Evolutionary conservation across 2,888 invertebrate species (phyloP).

Genomic region (Thera britannica): DNA sequence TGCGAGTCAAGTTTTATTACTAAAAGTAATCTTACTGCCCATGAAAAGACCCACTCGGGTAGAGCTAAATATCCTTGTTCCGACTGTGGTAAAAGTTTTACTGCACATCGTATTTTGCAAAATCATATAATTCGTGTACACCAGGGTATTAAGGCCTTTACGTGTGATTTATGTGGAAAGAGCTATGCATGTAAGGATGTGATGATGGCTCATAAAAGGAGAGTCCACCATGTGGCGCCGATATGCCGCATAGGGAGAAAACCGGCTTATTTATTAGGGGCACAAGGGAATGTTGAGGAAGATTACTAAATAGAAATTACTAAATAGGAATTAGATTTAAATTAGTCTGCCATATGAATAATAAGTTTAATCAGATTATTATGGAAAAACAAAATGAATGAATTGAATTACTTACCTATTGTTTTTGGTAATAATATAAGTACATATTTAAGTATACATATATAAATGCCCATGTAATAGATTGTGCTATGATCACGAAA

Average conservation of each 20-base stretch:
- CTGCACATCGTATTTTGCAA: slow-evolving; percentile 42
- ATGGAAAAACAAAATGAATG: too few species aligned
- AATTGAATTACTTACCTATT: too few species aligned
- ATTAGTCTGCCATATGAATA: too few species aligned
- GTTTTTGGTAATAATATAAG: too few species aligned
- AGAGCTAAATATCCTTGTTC: slow-evolving; percentile 41
- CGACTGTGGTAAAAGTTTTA: slow-evolving; percentile 45
- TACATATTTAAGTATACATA: too few species aligned
- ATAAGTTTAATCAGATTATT: too few species aligned
- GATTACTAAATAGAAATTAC: background rate
- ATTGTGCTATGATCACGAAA: too few species aligned
- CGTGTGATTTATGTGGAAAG: slow-evolving; percentile 56
- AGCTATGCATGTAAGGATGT: slow-evolving; percentile 49
- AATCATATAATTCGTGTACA: slow-evolving; percentile 48
- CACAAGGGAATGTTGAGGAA: slow-evolving; percentile 2
- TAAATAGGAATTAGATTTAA: too few species aligned
- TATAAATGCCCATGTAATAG: too few species aligned
- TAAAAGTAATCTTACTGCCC: slow-evolving; percentile 57
- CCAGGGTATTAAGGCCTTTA: slow-evolving; percentile 43
- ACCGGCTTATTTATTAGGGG: slow-evolving; percentile 16
- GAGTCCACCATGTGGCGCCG: slow-evolving; percentile 46
- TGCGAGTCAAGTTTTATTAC: slow-evolving; percentile 54
- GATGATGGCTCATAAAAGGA: slow-evolving; percentile 52
- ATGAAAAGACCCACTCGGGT: slow-evolving; percentile 43
- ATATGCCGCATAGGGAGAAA: slow-evolving; percentile 4